Percentiles rank a stretch among this genome's conserved stretches.
These are phyloP conservation scores for Poeciliopsis retropinna DNA, from an alignment of 2,113 vertebrate genomes.

Conservation along the genomic window DNA sequence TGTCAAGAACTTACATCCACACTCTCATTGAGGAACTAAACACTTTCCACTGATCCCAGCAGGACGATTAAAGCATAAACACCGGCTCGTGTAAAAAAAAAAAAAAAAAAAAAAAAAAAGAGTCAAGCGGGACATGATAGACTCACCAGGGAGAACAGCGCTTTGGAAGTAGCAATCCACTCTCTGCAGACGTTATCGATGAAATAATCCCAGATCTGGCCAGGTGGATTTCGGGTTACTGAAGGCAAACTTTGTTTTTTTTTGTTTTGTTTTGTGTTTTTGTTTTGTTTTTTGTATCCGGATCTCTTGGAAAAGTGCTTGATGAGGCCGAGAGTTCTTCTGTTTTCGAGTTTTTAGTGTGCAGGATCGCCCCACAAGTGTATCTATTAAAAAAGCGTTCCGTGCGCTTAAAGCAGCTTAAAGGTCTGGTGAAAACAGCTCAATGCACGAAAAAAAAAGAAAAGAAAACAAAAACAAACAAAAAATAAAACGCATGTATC, in stretches of 20 bases:
- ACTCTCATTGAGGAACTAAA: background rate
- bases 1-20: constrained; percentile 46
- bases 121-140: constrained; percentile 6
- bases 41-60: no score
- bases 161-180: constrained; percentile 69
- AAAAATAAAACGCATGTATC: constrained; percentile 37
- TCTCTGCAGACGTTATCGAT: constrained; percentile 65
- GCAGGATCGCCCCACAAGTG: constrained; percentile 26
- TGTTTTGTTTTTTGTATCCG: constrained; percentile 41
- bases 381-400: constrained; percentile 45
- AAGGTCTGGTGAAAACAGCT: constrained; percentile 26
- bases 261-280: no score
- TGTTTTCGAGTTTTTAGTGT: constrained; percentile 41
- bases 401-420: constrained; percentile 48
- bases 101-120: no score
- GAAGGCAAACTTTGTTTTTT: constrained; percentile 15
- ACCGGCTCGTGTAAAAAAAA: no score
- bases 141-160: constrained; percentile 71
- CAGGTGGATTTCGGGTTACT: constrained; percentile 49
- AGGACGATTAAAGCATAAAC: no score
- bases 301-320: constrained; percentile 33
- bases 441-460: constrained; percentile 62
- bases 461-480: no score
- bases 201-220: constrained; percentile 70
- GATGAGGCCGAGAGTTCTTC: constrained; percentile 34